These are phyloP conservation scores for Nycticorax nycticorax DNA, from an alignment of 2,113 vertebrate genomes.

Conservation along the genomic window DNA sequence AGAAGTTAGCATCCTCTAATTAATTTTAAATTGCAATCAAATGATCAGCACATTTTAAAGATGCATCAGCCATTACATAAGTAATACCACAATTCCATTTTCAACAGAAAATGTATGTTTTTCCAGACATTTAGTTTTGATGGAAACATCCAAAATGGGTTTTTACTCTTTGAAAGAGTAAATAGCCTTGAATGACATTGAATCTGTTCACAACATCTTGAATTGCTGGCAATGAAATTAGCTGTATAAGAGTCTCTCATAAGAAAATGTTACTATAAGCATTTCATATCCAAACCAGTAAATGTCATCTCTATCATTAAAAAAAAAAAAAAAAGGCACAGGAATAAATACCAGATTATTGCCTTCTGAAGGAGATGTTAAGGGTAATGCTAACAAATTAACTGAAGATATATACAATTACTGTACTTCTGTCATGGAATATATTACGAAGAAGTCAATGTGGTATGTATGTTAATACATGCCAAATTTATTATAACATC, in stretches of 20 bases:
- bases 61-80: background rate
- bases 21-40: background rate
- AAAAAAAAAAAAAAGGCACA: background rate
- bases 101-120: background rate
- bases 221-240: background rate
- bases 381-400: background rate
- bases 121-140: background rate
- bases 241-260: background rate
- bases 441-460: background rate
- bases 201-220: background rate
- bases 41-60: background rate
- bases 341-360: background rate
- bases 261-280: background rate
- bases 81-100: background rate
- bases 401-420: background rate
- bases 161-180: background rate
- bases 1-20: background rate
- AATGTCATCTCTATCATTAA: background rate
- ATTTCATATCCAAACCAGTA: background rate
- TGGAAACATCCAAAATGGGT: background rate
- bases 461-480: background rate
- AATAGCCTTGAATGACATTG: background rate
- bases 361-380: background rate
- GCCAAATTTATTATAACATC: constrained; percentile 26
- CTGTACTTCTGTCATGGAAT: background rate